Evolutionary conservation across 1,140 invertebrate genomes (phyloP).

Genomic region (Rhagoletis pomonella): DNA sequence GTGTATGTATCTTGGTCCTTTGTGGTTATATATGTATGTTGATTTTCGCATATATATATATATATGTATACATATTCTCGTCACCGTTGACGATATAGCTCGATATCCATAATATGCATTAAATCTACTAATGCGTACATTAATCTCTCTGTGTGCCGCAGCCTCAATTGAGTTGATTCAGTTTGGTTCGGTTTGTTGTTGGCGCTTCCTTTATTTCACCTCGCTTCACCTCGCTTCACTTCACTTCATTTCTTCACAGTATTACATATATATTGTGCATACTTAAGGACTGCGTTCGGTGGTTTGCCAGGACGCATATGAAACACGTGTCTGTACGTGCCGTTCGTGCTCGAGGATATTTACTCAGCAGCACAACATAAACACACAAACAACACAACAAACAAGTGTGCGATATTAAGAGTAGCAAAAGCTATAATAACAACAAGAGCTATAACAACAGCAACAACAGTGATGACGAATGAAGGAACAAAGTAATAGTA

Average conservation of each 20-base stretch:
- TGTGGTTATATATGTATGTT: too few species aligned
- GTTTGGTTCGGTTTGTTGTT: constrained; percentile 38
- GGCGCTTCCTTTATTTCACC: constrained; percentile 12
- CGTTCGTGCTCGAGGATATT: constrained; percentile 73
- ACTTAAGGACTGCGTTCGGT: background rate
- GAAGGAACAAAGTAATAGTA: constrained; percentile 27
- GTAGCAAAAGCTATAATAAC: constrained; percentile 55
- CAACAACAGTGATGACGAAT: constrained; percentile 4
- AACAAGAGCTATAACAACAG: background rate
- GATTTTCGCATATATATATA: background rate
- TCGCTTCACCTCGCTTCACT: constrained; percentile 10
- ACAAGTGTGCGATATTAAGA: constrained; percentile 15
- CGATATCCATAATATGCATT: constrained; percentile 61
- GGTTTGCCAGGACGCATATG: constrained; percentile 62
- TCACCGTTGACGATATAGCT: constrained; percentile 34
- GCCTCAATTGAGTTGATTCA: constrained; percentile 48
- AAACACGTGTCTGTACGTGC: constrained; percentile 69
- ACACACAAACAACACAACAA: constrained; percentile 49
- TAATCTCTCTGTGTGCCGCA: constrained; percentile 64
- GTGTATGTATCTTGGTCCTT: too few species aligned
- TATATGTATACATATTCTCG: too few species aligned
- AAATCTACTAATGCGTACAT: constrained; percentile 74
- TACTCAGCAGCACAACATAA: constrained; percentile 63
- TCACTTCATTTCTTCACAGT: background rate
- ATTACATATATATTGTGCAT: background rate